phyloP scores from a whole-genome alignment of 2,797 vertebrate genomes.

The Neosilurus hyrtlii region DNA sequence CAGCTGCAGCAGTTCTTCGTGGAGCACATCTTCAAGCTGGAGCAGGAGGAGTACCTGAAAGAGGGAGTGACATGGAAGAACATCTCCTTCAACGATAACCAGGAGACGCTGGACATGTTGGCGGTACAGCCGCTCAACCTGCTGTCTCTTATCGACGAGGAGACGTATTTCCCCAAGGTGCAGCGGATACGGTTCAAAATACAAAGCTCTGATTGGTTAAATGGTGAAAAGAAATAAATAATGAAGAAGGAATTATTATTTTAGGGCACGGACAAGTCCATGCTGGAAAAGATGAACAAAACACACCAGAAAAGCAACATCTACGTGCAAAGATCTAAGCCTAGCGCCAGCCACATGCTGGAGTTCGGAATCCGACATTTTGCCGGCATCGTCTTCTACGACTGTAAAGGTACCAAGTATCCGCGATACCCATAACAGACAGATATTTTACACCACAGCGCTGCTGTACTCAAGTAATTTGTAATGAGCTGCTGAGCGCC shows the following conservation, averaged over 20 bases:
- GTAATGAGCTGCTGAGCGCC: not conserved
- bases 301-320: conserved; percentile 71
- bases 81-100: conserved; percentile 84
- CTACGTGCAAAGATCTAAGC: conserved; percentile 67
- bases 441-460: not conserved
- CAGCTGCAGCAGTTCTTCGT: conserved; percentile 96
- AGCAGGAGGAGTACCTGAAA: conserved; percentile 86
- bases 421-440: not conserved
- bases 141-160: conserved; percentile 83
- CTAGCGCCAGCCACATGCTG: conserved; percentile 75
- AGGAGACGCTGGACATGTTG: conserved; percentile 81
- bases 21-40: conserved; percentile 84
- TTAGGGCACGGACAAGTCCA: conserved; percentile 86
- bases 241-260: not conserved
- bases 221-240: too few relatives aligned
- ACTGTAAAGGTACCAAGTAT: conserved; percentile 75
- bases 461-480: not conserved
- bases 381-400: conserved; percentile 84
- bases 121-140: conserved; percentile 79
- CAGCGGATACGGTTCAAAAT: not conserved
- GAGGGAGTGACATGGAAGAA: conserved; percentile 82
- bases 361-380: conserved; percentile 88
- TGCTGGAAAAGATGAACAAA: conserved; percentile 85
- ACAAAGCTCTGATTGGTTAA: not conserved
- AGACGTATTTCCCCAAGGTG: conserved; percentile 88